A percentile compares a stretch with the other conserved stretches of the same genome.
Conservation (phyloP, 2,888 invertebrate species). For the Campopleginae sp. region DNA sequence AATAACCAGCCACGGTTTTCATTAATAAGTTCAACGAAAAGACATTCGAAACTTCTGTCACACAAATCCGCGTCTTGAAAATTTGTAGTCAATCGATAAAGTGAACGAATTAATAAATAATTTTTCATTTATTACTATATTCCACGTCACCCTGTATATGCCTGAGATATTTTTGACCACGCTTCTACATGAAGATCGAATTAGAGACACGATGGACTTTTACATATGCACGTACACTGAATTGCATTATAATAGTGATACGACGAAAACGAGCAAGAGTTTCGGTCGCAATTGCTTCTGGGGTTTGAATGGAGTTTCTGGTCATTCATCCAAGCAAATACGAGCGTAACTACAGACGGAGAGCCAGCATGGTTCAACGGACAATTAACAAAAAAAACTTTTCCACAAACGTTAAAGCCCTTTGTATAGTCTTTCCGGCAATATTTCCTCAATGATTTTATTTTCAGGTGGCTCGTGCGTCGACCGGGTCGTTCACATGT, state of each 20-base stretch:
- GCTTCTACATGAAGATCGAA: not conserved
- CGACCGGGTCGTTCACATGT: slow-evolving; percentile 15
- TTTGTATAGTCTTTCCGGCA: slow-evolving; percentile 17
- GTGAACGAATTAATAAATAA: not conserved
- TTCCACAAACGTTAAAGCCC: slow-evolving; percentile 25
- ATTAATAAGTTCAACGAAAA: not conserved
- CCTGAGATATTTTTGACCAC: not conserved
- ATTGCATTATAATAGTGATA: not conserved
- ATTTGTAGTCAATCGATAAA: not conserved
- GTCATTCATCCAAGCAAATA: slow-evolving; percentile 25
- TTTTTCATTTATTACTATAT: not conserved
- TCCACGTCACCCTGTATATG: slow-evolving; percentile 20
- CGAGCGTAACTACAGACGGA: slow-evolving; percentile 1
- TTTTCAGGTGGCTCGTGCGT: slow-evolving; percentile 32
- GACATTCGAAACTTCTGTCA: not conserved
- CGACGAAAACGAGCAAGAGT: slow-evolving; percentile 26
- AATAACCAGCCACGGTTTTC: not conserved
- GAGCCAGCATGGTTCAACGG: not conserved
- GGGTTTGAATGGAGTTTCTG: slow-evolving; percentile 29
- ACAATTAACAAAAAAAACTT: not conserved
- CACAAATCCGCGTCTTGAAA: too few species aligned
- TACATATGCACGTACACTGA: not conserved
- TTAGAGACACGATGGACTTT: slow-evolving; percentile 17
- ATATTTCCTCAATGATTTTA: slow-evolving; percentile 8
- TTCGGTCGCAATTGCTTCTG: slow-evolving; percentile 43